Evolutionary conservation across 2,888 invertebrate species (phyloP).

Genomic region (Miltochrista miniata): DNA sequence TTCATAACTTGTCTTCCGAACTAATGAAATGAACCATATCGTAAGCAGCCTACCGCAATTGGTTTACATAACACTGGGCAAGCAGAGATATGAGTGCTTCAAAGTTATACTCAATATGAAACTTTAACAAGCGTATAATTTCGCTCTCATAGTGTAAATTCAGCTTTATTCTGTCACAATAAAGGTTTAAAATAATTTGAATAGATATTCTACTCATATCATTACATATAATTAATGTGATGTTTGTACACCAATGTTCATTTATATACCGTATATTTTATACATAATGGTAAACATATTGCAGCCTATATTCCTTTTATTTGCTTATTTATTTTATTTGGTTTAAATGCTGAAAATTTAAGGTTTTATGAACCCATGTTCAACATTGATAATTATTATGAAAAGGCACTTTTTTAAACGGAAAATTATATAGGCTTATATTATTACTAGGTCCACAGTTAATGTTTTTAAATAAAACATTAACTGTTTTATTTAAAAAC

Average conservation of each 20-base stretch:
- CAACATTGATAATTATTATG: constrained; percentile 29
- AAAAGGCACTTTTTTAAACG: constrained; percentile 64
- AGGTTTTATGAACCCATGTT: neutral
- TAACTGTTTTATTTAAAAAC: constrained; percentile 24
- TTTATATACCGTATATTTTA: neutral
- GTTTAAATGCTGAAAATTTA: neutral
- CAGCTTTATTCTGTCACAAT: too few species aligned
- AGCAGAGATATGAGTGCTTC: too few species aligned
- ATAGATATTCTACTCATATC: too few species aligned
- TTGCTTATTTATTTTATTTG: constrained; percentile 4
- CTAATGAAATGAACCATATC: too few species aligned
- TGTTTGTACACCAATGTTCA: constrained; percentile 12
- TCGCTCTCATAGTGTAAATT: too few species aligned
- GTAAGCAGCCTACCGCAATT: too few species aligned
- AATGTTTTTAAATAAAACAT: constrained; percentile 20
- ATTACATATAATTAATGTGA: constrained; percentile 19
- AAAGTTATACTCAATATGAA: too few species aligned
- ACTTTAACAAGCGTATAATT: too few species aligned
- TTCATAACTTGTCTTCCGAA: too few species aligned
- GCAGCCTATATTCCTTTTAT: constrained; percentile 13
- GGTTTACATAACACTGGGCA: too few species aligned
- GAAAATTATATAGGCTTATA: constrained; percentile 47
- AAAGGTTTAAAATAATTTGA: neutral
- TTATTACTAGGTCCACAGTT: constrained; percentile 43
- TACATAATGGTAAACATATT: constrained; percentile 10